A percentile compares a stretch with the other conserved stretches of the same genome.
These are phyloP conservation scores for Heterocephalus glaber DNA, from an alignment of 2,113 vertebrate genomes.

Conservation along the genomic window DNA sequence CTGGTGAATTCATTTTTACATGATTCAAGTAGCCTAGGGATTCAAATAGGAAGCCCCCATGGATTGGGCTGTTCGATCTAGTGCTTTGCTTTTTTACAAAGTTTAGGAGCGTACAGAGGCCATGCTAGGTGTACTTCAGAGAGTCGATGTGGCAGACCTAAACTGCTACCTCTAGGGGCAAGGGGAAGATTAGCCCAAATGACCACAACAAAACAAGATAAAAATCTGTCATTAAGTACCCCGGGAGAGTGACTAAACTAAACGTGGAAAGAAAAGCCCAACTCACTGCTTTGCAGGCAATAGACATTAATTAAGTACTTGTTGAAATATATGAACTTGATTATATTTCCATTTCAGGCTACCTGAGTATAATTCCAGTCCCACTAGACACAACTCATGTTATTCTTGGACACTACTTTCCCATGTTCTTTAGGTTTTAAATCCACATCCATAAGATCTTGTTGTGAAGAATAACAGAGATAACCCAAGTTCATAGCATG, in stretches of 20 bases:
- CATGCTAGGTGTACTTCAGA: neutral
- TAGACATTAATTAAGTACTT: constrained; percentile 15
- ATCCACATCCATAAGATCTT: neutral
- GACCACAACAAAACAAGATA: neutral
- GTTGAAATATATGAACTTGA: neutral
- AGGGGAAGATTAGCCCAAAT: neutral
- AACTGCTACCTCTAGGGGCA: neutral
- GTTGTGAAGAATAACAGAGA: neutral
- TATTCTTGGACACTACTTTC: neutral
- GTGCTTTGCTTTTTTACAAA: neutral
- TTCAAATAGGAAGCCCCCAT: neutral
- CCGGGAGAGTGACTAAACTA: neutral
- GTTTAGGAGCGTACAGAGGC: neutral
- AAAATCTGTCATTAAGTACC: neutral
- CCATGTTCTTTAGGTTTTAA: neutral
- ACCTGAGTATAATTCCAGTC: neutral
- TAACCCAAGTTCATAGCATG: neutral
- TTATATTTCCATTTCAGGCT: neutral
- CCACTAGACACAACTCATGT: neutral
- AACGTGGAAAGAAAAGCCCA: neutral
- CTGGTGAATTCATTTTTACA: neutral
- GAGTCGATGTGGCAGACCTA: neutral
- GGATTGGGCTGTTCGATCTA: neutral
- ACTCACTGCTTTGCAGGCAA: neutral
- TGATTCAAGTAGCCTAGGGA: neutral